A percentile compares a stretch with the other conserved stretches of the same genome.
These are phyloP conservation scores for Harpalus rubripes DNA, from an alignment of 2,888 invertebrate species.

Conservation along the genomic window DNA sequence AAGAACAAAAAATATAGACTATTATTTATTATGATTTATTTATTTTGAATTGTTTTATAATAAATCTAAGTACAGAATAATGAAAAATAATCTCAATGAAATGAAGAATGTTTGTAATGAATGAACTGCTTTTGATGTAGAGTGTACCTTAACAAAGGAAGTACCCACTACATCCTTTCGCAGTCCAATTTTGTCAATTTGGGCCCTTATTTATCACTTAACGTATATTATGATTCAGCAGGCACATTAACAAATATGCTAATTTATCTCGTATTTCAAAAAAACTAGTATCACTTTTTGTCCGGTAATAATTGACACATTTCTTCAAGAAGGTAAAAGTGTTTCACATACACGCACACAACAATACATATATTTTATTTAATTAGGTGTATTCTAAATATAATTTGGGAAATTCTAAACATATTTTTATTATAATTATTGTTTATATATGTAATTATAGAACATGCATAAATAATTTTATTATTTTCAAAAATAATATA, in stretches of 20 bases:
- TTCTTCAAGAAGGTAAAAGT: neutral
- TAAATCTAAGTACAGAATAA: slow-evolving; percentile 45
- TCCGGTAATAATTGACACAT: neutral
- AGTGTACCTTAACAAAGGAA: slow-evolving; percentile 65
- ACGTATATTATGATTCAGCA: slow-evolving; percentile 53
- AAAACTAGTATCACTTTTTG: slow-evolving; percentile 5
- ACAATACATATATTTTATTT: neutral
- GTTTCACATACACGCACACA: neutral
- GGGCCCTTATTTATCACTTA: slow-evolving; percentile 67
- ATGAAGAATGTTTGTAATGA: slow-evolving; percentile 17
- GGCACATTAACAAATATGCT: slow-evolving; percentile 59
- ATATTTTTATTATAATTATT: neutral
- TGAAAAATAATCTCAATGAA: slow-evolving; percentile 39
- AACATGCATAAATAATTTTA: no score
- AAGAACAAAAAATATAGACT: neutral
- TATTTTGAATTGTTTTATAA: slow-evolving; percentile 30
- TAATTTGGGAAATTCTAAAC: neutral
- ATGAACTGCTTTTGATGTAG: slow-evolving; percentile 25
- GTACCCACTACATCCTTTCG: slow-evolving; percentile 67
- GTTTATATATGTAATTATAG: neutral
- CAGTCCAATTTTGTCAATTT: slow-evolving; percentile 66
- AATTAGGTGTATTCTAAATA: neutral
- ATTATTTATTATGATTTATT: slow-evolving; percentile 46
- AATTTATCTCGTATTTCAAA: slow-evolving; percentile 41
- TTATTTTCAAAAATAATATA: no score